Percentiles rank a stretch among this genome's conserved stretches.
phyloP scores from a whole-genome alignment of 2,888 invertebrate species.

The Nephrotoma flavescens region DNA sequence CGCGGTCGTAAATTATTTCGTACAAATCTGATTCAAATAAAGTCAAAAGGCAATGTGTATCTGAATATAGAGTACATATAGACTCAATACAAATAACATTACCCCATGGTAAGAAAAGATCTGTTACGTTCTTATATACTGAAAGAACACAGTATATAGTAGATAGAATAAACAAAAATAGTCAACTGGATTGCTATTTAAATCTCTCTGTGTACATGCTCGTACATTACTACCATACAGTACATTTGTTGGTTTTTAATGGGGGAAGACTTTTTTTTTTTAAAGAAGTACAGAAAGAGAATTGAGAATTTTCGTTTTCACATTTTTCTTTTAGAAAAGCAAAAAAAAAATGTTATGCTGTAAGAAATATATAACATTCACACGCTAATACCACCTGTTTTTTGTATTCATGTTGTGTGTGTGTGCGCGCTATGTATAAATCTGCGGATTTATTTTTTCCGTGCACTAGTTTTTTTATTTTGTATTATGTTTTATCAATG shows the following conservation, averaged over 20 bases:
- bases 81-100: background rate
- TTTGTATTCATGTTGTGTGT: background rate
- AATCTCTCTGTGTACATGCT: background rate
- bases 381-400: background rate
- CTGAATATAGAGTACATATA: background rate
- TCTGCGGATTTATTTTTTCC: background rate
- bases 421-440: background rate
- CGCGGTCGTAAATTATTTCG: background rate
- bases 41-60: background rate
- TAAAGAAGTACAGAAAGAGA: background rate
- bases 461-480: background rate
- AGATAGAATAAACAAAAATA: background rate
- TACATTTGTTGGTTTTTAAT: background rate
- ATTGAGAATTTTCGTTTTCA: background rate
- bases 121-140: background rate
- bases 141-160: background rate
- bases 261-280: background rate
- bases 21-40: background rate
- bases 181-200: background rate
- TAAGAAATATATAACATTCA: background rate
- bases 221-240: background rate
- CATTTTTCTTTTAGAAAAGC: background rate
- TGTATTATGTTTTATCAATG: background rate
- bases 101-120: background rate
- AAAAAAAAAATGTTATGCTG: background rate